A percentile compares a stretch with the other conserved stretches of the same genome.
These are phyloP conservation scores for Scolopax rusticola DNA, from an alignment of 2,797 vertebrate species.

Conservation along the genomic window DNA sequence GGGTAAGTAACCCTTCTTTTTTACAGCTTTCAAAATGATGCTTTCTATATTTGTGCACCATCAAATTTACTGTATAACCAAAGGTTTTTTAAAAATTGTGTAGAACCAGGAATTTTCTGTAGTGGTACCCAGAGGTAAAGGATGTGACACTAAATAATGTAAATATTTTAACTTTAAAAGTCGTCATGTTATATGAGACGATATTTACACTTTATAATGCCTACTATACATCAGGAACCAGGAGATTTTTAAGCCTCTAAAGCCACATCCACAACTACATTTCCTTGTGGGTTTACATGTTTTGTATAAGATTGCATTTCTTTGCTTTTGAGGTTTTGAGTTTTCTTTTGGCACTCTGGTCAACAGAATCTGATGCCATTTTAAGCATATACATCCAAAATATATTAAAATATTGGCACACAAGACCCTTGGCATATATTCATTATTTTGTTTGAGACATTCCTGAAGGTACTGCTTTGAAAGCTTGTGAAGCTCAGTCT, in stretches of 20 bases:
- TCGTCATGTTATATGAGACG: accelerated
- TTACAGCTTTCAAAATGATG: conserved; percentile 69
- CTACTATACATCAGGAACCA: neutral
- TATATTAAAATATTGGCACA: neutral
- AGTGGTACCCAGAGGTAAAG: neutral
- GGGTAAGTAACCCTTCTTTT: conserved; percentile 76
- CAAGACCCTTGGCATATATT: neutral
- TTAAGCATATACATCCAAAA: neutral
- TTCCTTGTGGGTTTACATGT: neutral
- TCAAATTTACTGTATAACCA: conserved; percentile 5
- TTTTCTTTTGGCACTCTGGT: neutral
- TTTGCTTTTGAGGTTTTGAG: neutral
- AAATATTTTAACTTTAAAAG: neutral
- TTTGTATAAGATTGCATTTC: neutral
- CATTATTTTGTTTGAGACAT: neutral
- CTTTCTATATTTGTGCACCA: conserved; percentile 54
- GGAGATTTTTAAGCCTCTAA: neutral
- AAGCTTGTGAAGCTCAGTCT: neutral
- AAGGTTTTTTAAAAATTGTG: neutral
- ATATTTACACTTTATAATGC: neutral
- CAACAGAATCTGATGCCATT: neutral
- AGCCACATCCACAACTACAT: neutral
- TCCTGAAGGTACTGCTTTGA: neutral
- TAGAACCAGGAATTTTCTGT: neutral
- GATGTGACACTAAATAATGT: neutral